phyloP scores from a whole-genome alignment of 2,888 invertebrate species.

The Cheilosia variabilis region DNA sequence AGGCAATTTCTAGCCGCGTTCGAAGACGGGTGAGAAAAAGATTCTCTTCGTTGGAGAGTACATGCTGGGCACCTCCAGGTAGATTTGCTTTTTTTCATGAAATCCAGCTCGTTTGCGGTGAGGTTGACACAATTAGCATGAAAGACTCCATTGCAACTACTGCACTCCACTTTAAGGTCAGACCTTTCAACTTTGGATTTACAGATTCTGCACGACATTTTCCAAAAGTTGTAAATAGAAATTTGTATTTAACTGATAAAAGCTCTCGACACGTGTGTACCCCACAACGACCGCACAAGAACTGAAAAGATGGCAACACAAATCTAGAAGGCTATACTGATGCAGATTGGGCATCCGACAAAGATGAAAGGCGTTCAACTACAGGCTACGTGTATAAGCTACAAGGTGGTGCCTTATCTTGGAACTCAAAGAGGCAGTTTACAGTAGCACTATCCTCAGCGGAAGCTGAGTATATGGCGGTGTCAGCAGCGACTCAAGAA shows the following conservation, averaged over 20 bases:
- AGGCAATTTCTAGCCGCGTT: neutral
- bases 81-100: neutral
- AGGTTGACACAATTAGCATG: conserved; percentile 13
- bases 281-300: conserved; percentile 4
- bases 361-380: conserved; percentile 50
- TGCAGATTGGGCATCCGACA: conserved; percentile 64
- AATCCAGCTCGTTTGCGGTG: conserved; percentile 3
- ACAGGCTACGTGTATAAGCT: conserved; percentile 58
- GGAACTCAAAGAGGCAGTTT: conserved; percentile 55
- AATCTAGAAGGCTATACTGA: conserved; percentile 52
- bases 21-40: neutral
- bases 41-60: conserved; percentile 12
- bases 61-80: conserved; percentile 8
- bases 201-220: conserved; percentile 15
- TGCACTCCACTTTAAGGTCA: neutral
- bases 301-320: neutral
- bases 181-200: conserved; percentile 1
- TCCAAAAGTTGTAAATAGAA: neutral
- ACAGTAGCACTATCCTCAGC: conserved; percentile 64
- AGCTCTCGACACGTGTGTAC: neutral
- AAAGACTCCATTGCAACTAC: neutral
- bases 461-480: conserved; percentile 67
- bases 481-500: conserved; percentile 59
- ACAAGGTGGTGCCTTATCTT: conserved; percentile 60
- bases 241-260: neutral